Conservation (phyloP, 1,140 invertebrate genomes). For the Dendroctonus ponderosae region DNA sequence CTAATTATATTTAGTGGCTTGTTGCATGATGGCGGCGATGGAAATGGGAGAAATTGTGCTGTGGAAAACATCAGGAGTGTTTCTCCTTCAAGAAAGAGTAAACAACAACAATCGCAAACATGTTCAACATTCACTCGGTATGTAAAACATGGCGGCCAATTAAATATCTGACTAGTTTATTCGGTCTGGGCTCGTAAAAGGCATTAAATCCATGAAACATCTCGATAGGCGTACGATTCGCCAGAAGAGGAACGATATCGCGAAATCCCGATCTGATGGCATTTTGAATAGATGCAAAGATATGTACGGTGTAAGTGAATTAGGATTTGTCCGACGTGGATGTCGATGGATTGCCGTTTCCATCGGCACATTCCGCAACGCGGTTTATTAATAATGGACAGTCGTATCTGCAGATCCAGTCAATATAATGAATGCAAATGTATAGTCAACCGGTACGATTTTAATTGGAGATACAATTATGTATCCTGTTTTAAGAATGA, state of each 20-base stretch:
- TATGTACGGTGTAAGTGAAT: too few species aligned
- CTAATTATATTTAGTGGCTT: too few species aligned
- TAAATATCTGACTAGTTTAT: conserved; percentile 16
- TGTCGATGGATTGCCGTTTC: too few species aligned
- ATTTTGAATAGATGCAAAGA: too few species aligned
- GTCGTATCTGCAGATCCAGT: conserved; percentile 8
- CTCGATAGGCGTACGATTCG: conserved; percentile 10
- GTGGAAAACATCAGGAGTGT: too few species aligned
- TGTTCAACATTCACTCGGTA: neutral
- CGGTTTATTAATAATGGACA: conserved; percentile 2
- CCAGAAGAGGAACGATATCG: conserved; percentile 10
- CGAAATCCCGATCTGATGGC: conserved; percentile 7
- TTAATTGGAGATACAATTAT: conserved; percentile 26
- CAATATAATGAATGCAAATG: conserved; percentile 27
- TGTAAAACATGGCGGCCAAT: conserved; percentile 15
- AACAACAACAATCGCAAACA: too few species aligned
- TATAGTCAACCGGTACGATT: conserved; percentile 13
- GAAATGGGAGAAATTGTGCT: too few species aligned
- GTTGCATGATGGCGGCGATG: too few species aligned
- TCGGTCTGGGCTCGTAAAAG: conserved; percentile 2
- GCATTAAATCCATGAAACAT: conserved; percentile 18
- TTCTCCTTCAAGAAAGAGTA: too few species aligned
- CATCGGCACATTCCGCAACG: conserved; percentile 1
- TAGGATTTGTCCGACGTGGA: too few species aligned
- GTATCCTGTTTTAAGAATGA: conserved; percentile 22